Evolutionary conservation across 1,140 invertebrate genomes (phyloP).

Genomic region (Bilobella aurantiaca): DNA sequence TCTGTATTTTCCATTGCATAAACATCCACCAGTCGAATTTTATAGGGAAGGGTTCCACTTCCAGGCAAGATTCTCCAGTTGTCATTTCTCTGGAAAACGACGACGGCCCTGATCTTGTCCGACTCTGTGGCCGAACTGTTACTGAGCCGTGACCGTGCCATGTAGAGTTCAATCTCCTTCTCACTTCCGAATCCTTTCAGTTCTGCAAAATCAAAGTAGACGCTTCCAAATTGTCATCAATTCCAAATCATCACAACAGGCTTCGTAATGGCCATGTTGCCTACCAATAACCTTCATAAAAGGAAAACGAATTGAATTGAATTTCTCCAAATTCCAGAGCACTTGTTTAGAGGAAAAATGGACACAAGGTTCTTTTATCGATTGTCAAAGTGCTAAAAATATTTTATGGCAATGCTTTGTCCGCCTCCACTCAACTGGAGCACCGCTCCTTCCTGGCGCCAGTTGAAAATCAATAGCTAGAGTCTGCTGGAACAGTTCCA

Average conservation of each 20-base stretch:
- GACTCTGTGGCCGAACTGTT: neutral
- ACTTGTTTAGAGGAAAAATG: neutral
- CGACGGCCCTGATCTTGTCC: neutral
- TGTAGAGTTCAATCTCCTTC: constrained; percentile 22
- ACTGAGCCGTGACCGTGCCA: constrained; percentile 11
- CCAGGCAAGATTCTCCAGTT: constrained; percentile 25
- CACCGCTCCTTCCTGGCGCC: too few relatives aligned
- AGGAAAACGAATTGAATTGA: neutral
- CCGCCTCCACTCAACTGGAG: too few relatives aligned
- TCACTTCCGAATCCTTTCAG: constrained; percentile 17
- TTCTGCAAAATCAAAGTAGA: constrained; percentile 17
- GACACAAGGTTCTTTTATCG: constrained; percentile 7
- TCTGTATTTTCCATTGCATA: constrained; percentile 43
- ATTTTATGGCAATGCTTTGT: too few relatives aligned
- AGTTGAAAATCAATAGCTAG: too few relatives aligned
- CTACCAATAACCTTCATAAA: neutral
- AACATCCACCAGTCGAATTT: constrained; percentile 22
- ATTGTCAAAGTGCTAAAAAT: neutral
- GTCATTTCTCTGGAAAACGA: neutral
- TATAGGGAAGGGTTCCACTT: constrained; percentile 19
- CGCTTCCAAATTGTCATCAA: too few relatives aligned
- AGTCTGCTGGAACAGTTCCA: too few relatives aligned
- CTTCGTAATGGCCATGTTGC: neutral
- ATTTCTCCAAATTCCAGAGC: neutral
- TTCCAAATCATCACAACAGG: neutral